phyloP scores from a whole-genome alignment of 1,140 invertebrate species.

The Pseudobourletiella spinata region DNA sequence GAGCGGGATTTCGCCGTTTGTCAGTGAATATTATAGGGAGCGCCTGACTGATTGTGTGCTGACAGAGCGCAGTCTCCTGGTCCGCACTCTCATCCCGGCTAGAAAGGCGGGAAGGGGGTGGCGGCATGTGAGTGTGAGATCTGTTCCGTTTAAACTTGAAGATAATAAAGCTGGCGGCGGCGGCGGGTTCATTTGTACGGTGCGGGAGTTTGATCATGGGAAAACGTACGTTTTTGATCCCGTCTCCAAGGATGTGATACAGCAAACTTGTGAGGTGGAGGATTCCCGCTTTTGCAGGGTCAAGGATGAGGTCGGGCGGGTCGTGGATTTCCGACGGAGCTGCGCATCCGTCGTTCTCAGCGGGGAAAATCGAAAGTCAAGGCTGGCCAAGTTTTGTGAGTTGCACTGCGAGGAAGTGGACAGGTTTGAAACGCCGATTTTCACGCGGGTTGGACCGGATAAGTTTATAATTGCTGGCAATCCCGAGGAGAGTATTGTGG shows the following conservation, averaged over 20 bases:
- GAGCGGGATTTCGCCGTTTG: too few relatives aligned
- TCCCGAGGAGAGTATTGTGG: background rate
- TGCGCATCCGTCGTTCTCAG: background rate
- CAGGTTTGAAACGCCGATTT: background rate
- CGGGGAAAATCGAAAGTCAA: background rate
- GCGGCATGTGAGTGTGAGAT: background rate
- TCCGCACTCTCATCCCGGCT: background rate
- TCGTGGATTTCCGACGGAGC: background rate
- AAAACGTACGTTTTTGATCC: background rate
- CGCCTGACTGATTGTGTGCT: background rate
- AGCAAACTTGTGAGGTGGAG: background rate
- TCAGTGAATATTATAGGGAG: background rate
- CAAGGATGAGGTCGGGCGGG: background rate
- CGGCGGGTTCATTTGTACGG: background rate
- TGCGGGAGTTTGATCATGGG: background rate
- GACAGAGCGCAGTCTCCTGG: background rate
- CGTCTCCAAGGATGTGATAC: background rate
- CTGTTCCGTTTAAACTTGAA: background rate
- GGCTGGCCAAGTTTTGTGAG: background rate
- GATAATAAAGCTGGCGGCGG: background rate
- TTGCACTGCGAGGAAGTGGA: background rate
- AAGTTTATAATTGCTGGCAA: background rate
- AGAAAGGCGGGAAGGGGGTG: background rate
- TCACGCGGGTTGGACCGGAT: background rate
- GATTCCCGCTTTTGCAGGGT: background rate